Base-by-base conservation (phyloP, 2,888 invertebrate species). In the Phortica magna region DNA sequence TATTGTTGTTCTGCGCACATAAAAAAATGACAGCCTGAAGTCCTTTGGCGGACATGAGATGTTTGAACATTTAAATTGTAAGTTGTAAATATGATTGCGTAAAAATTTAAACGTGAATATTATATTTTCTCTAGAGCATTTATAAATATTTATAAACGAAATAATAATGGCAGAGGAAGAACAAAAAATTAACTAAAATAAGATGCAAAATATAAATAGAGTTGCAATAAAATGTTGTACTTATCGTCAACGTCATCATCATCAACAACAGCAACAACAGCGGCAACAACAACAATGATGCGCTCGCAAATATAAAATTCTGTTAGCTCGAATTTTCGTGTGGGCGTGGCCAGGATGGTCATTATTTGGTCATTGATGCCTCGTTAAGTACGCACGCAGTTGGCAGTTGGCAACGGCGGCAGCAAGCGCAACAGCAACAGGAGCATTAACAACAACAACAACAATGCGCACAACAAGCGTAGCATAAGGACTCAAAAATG, bases 181-280 rank as follows among this genome's bases (percentile, higher is more conserved):
- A 43, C 79, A 88, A 84, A 87, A 84, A 84, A 87, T 85, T 88
- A 78, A 79, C 75, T 80, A 77, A 61, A 12, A 22, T 17, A 61
- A 22, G 19, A 61, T 7, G n/a, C 19, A 17, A 80, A 87, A 82
- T 73, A 78, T 59, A 71, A 74, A 75, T 57, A 70, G 43, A 73
- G 82, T 68, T 78, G 80, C 81, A 84, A 88, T 88, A 81, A 84
- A 88, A 88, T 84, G 84, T 79, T 81, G 88, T 77, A 71, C 76
- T 77, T 79, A 78, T 75, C 77, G 77, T 59, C 59, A 12, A 31
- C 39, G 3, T 64, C 64, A 31, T 64, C 68, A 22, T 43, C 68
- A 59, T 59, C 59, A 59, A 22, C 77, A 76, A 10, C 59, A 12
- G 10, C 64, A 39, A 22, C 59, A 59, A 22, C 77, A 76, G 5